Base-by-base conservation (phyloP, 2,797 vertebrate genomes). In the Balearica regulorum region DNA sequence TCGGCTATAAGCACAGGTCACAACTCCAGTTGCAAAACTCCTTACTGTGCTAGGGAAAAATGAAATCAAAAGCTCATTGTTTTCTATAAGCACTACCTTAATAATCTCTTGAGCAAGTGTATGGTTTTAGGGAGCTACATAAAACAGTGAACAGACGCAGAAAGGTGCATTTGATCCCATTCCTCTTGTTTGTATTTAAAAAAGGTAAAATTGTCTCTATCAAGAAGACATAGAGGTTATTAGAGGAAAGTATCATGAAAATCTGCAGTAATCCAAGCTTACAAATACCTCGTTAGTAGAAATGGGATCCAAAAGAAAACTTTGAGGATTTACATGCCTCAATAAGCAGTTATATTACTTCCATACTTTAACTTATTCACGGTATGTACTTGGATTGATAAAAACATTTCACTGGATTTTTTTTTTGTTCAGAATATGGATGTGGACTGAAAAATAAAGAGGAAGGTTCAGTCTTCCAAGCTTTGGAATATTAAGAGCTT, bases 231-330 rank as follows among this genome's bases (percentile, higher is more conserved):
- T 0, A 78, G 33, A 62, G 9, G 16, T 94, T 78, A 17, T 73
- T 46, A 95, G 58, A 93, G 16, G 70, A 88, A 96, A 97, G 49
- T 43, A 89, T 13, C 65, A 21, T 51, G 62, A 87, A 94, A 96
- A 94, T 53, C 68, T 61, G 49, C 73, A 87, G 57, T 76, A 43
- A 96, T 82, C 69, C 68, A 78, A 92, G 75, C 58, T 97, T 89
- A 96, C 95, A 90, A 95, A 83, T 39, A 80, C 24, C 41, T 93
- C 84, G 70, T 68, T 93, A 89, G 55, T 75, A 55, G 64, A 93
- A 93, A 90, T 31, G 7, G 25, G 53, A 92, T 85, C 46, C 31
- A 73, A 65, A 62, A 89, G 35, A 86, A 95, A 93, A 71, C 49
- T 80, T 71, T 41, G 62, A 89, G 49, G 57, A 87, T 87, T 94